phyloP scores from a whole-genome alignment of 2,797 vertebrate species.

The Falco columbarius region DNA sequence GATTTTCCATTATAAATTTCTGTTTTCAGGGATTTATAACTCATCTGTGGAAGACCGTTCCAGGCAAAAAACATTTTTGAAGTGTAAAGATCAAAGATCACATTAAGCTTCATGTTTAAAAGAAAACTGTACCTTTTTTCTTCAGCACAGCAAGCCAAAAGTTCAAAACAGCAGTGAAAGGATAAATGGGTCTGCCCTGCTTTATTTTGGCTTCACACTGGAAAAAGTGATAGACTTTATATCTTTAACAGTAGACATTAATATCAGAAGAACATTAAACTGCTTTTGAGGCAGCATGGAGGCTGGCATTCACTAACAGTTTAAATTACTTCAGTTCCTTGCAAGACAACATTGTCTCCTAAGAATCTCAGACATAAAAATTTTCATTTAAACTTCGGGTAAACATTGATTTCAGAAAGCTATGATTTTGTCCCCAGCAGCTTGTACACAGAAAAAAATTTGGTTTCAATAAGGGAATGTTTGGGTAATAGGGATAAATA shows the following conservation, averaged over 20 bases:
- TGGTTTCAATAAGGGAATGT: not conserved
- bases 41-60: constrained; percentile 5
- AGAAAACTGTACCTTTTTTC: constrained; percentile 5
- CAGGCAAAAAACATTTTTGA: constrained; percentile 41
- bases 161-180: not conserved
- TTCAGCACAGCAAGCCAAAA: not conserved
- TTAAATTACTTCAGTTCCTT: not conserved
- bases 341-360: not conserved
- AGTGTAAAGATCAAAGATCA: constrained; percentile 54
- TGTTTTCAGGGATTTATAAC: constrained; percentile 20
- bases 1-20: constrained; percentile 14
- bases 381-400: not conserved
- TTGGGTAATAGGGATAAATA: not conserved
- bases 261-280: not conserved
- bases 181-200: not conserved
- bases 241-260: not conserved
- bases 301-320: not conserved
- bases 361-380: not conserved
- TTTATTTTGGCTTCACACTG: constrained; percentile 17
- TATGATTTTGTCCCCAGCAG: not conserved
- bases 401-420: not conserved
- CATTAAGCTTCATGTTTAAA: constrained; percentile 27
- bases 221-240: not conserved
- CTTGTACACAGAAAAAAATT: not conserved
- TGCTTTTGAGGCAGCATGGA: not conserved